Conservation (phyloP, 2,888 invertebrate genomes). For the Oeneis ivallda region DNA sequence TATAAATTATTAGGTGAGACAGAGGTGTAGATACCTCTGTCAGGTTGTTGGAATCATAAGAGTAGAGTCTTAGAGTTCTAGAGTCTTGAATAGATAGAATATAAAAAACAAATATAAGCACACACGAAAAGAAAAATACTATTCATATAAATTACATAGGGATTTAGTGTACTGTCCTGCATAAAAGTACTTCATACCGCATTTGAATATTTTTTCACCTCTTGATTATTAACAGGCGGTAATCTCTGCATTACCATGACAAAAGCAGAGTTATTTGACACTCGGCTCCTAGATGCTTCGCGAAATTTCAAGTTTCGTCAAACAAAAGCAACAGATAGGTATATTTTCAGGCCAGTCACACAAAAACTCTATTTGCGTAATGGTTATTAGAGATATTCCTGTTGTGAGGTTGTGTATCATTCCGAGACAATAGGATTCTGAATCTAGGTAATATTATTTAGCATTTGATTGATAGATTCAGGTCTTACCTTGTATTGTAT, state of each 20-base stretch:
- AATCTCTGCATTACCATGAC: constrained; percentile 14
- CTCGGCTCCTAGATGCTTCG: neutral
- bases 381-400: constrained; percentile 6
- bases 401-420: neutral
- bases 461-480: constrained; percentile 5
- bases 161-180: neutral
- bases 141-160: neutral
- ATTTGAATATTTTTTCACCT: constrained; percentile 7
- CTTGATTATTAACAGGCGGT: constrained; percentile 1
- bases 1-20: too few relatives aligned
- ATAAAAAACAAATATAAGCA: too few relatives aligned
- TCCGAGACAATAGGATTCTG: neutral
- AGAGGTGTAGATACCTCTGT: too few relatives aligned
- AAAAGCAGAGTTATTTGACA: constrained; percentile 14
- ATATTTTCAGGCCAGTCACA: constrained; percentile 3
- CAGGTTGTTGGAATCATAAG: neutral
- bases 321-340: neutral
- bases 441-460: neutral
- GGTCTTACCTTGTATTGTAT: neutral
- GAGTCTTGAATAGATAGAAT: neutral
- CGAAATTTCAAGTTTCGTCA: constrained; percentile 7
- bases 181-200: constrained; percentile 9
- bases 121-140: neutral
- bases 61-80: neutral
- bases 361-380: constrained; percentile 6